Evolutionary conservation across 2,113 vertebrate genomes (phyloP), one percentile per base, ranked within the genome.

Genomic region (Penelope pileata): DNA sequence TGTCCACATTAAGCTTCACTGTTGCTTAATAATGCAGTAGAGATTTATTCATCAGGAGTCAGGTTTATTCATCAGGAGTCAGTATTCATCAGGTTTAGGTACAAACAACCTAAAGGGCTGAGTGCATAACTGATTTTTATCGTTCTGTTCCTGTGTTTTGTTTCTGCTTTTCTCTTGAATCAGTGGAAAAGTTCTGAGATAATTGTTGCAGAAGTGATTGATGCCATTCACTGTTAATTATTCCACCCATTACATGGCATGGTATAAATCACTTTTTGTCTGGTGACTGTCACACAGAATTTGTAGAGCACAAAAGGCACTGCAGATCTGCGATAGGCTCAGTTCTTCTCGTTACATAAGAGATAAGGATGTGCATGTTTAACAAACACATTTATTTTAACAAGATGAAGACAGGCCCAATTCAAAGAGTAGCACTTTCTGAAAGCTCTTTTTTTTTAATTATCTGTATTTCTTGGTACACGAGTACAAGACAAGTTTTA

Each of bases 231-330:
- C 90, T 95, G 96, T 95, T 98, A 98, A 98, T 98, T 98, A 98
- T 97, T 96, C 93, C 91, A 91, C 92, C 96, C 96, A 97, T 98
- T 97, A 98, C 92, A 90, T 95, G 94, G 80, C 86, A 63, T 59
- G 91, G 95, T 95, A 98, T 97, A 98, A 97, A 97, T 98, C 96
- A 97, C 91, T 96, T 97, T 96, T 97, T 97, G 97, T 97, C 97
- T 97, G 78, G 95, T 83, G 93, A 86, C 92, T 92, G 96, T 96
- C 53, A 22, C 86, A 76, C 69, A 23, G 17, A 88, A 97, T 97
- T 96, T 96, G 91, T 83, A 93, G 88, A 95, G 83, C 96, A 97
- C 95, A 97, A 96, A 92, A 92, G 94, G 93, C 93, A 93, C 83
- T 96, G 88, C 47, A 70, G 94, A 90, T 95, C 91, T 95, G 76